These are phyloP conservation scores for Diadophis punctatus DNA, from an alignment of 2,113 vertebrate genomes.

Conservation along the genomic window DNA sequence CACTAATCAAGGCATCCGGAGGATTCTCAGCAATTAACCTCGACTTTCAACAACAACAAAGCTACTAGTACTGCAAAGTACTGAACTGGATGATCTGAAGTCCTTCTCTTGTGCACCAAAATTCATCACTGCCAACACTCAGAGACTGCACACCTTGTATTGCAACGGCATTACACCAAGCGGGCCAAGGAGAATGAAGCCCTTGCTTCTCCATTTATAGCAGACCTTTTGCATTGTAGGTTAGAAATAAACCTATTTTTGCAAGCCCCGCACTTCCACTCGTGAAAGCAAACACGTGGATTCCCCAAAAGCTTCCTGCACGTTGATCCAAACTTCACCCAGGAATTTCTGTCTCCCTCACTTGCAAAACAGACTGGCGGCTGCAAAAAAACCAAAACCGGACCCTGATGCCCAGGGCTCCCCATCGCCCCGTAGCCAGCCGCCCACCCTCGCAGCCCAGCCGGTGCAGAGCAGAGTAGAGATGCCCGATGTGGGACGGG, in stretches of 20 bases:
- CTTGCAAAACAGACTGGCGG: not conserved
- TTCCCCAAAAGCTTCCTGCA: not conserved
- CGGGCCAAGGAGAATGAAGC: not conserved
- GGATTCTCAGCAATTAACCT: not conserved
- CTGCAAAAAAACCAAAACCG: not conserved
- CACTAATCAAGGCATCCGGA: not conserved
- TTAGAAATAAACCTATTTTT: not conserved
- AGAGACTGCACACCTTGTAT: not conserved
- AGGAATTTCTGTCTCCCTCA: not conserved
- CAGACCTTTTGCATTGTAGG: not conserved
- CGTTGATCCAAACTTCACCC: not conserved
- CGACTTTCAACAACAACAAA: not conserved
- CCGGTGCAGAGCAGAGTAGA: no score
- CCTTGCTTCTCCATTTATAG: not conserved
- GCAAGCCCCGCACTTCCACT: not conserved
- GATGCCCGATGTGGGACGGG: no score
- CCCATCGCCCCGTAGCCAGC: no score
- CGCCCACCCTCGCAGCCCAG: no score
- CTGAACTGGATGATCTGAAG: not conserved
- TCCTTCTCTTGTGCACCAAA: not conserved
- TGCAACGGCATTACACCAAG: not conserved
- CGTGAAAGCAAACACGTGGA: not conserved
- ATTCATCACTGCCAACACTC: not conserved
- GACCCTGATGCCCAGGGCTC: no score
- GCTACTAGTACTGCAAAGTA: not conserved